Evolutionary conservation across 2,888 invertebrate genomes (phyloP).

Genomic region (Diarsia dahlii): DNA sequence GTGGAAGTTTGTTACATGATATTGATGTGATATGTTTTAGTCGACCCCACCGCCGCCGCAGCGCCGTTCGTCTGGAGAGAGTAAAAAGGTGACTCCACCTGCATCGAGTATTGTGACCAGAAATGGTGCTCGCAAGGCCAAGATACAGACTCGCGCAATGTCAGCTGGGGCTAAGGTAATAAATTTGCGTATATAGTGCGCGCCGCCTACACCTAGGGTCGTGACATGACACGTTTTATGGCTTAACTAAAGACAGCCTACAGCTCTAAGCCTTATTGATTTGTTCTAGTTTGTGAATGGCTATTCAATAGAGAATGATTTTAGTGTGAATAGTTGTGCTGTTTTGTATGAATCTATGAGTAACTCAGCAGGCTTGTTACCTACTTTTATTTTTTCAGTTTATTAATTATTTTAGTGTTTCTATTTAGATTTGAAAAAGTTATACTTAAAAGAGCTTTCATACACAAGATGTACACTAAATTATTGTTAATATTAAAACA

Average conservation of each 20-base stretch:
- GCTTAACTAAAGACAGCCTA: conserved; percentile 13
- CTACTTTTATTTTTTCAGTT: not conserved
- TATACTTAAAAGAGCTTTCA: no score
- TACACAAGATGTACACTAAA: not conserved
- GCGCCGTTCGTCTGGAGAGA: conserved; percentile 80
- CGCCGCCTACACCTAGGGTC: conserved; percentile 56
- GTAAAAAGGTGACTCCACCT: conserved; percentile 81
- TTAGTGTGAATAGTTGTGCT: not conserved
- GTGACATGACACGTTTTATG: conserved; percentile 35
- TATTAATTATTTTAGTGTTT: not conserved
- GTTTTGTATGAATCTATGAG: not conserved
- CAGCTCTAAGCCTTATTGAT: conserved; percentile 30
- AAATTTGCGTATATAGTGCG: conserved; percentile 29
- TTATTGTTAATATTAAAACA: not conserved
- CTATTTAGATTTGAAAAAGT: not conserved
- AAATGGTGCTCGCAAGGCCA: conserved; percentile 91
- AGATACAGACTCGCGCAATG: conserved; percentile 92
- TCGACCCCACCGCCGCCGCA: conserved; percentile 81
- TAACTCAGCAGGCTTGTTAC: not conserved
- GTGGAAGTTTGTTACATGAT: conserved; percentile 24
- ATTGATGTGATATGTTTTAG: conserved; percentile 69
- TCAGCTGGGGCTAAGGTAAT: conserved; percentile 85
- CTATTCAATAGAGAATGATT: not conserved
- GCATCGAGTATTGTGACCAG: conserved; percentile 90
- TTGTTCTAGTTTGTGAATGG: not conserved